phyloP scores from a whole-genome alignment of 2,113 vertebrate genomes.

The Limanda limanda region DNA sequence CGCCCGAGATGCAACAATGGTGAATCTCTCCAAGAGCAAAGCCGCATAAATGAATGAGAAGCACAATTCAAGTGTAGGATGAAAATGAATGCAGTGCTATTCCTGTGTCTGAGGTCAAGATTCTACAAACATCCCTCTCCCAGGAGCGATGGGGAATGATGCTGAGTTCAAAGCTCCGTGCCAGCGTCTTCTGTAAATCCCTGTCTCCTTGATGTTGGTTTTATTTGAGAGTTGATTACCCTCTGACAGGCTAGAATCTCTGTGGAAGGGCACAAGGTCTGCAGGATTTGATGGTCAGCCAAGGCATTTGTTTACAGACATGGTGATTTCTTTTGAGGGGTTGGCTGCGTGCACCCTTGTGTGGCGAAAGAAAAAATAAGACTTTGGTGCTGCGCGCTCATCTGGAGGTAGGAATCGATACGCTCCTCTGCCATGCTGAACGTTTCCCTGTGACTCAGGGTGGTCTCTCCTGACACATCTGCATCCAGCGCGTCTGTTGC shows the following conservation, averaged over 20 bases:
- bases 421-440: constrained; percentile 51
- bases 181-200: constrained; percentile 72
- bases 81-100: constrained; percentile 73
- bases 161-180: constrained; percentile 72
- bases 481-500: constrained; percentile 55
- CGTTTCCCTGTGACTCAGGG: constrained; percentile 72
- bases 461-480: constrained; percentile 69
- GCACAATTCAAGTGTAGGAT: constrained; percentile 69
- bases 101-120: constrained; percentile 78
- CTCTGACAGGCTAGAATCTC: constrained; percentile 79
- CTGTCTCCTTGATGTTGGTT: constrained; percentile 76
- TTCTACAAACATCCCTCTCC: constrained; percentile 72
- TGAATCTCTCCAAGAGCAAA: constrained; percentile 57
- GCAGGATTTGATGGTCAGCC: constrained; percentile 81
- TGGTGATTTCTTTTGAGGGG: constrained; percentile 65
- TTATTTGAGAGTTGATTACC: constrained; percentile 84
- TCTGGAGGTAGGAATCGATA: constrained; percentile 79
- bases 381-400: constrained; percentile 69
- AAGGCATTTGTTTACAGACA: constrained; percentile 76
- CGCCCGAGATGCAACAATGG: constrained; percentile 53
- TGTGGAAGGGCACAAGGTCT: constrained; percentile 74
- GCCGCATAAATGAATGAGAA: constrained; percentile 77
- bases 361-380: constrained; percentile 67
- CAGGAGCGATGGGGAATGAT: constrained; percentile 71
- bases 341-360: constrained; percentile 64